phyloP scores from a whole-genome alignment of 2,113 vertebrate species.

The Hippocampus guttulatus region DNA sequence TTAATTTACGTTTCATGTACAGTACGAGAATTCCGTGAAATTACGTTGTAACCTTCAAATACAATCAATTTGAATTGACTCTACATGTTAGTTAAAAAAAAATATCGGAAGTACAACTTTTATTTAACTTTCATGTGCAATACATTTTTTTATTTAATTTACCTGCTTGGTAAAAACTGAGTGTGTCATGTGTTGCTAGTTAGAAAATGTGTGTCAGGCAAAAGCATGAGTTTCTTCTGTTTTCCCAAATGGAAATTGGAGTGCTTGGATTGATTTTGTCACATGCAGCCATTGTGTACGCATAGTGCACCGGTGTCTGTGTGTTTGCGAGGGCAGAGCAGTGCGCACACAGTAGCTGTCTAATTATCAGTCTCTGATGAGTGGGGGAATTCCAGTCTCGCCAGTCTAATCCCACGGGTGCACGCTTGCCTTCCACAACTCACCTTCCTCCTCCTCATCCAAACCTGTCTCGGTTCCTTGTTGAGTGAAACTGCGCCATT shows the following conservation, averaged over 20 bases:
- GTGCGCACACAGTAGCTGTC: slow-evolving; percentile 35
- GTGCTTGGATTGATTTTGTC: background rate
- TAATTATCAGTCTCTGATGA: slow-evolving; percentile 65
- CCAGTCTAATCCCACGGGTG: slow-evolving; percentile 51
- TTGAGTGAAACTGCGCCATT: background rate
- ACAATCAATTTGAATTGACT: too few species aligned
- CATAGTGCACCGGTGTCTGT: background rate
- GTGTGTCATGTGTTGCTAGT: background rate
- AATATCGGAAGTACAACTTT: too few species aligned
- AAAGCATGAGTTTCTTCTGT: background rate
- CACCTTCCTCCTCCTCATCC: slow-evolving; percentile 1
- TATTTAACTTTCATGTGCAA: too few species aligned
- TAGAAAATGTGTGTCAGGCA: background rate
- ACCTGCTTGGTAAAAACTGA: background rate
- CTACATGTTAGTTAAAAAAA: too few species aligned
- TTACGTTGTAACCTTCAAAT: too few species aligned
- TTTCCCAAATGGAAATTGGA: background rate
- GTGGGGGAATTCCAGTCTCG: slow-evolving; percentile 65
- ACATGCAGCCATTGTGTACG: background rate
- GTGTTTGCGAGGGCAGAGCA: slow-evolving; percentile 16
- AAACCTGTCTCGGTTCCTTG: background rate
- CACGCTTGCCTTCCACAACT: slow-evolving; percentile 15
- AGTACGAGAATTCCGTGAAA: too few species aligned
- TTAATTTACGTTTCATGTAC: too few species aligned
- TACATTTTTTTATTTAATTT: too few species aligned